phyloP scores from a whole-genome alignment of 1,140 invertebrate species.

The Dreissena rostriformis region DNA sequence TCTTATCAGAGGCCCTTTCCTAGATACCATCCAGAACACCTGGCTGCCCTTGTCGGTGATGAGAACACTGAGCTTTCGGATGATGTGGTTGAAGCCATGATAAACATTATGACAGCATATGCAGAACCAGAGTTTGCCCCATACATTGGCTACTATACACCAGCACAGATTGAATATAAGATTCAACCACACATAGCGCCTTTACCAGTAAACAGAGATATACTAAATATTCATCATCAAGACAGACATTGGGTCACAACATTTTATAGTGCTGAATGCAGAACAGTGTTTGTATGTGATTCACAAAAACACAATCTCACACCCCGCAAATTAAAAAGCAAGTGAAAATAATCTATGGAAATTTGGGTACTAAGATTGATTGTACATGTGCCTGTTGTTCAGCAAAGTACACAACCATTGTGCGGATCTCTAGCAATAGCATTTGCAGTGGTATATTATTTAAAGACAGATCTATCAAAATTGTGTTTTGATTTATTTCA shows the following conservation, averaged over 20 bases:
- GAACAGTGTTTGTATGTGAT: conserved; percentile 21
- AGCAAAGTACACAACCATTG: conserved; percentile 17
- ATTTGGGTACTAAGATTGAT: conserved; percentile 9
- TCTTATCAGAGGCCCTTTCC: not conserved
- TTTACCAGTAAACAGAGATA: conserved; percentile 11
- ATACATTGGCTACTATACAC: conserved; percentile 23
- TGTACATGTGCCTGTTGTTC: conserved; percentile 22
- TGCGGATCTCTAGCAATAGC: conserved; percentile 19
- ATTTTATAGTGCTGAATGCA: conserved; percentile 6
- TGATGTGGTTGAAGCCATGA: conserved; percentile 19
- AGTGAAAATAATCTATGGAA: conserved; percentile 22
- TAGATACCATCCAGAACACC: conserved; percentile 14
- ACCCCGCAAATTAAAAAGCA: conserved; percentile 2
- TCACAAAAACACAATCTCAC: conserved; percentile 8
- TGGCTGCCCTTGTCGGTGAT: conserved; percentile 6
- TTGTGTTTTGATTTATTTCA: conserved; percentile 6
- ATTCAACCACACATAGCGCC: conserved; percentile 12
- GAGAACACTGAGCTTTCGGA: conserved; percentile 17
- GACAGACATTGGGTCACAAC: conserved; percentile 21
- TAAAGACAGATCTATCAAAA: conserved; percentile 16
- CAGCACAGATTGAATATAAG: conserved; percentile 34
- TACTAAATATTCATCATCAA: conserved; percentile 17
- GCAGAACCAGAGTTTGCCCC: conserved; percentile 14
- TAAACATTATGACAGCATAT: conserved; percentile 23
- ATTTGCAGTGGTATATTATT: conserved; percentile 18